Evolutionary conservation across 2,797 vertebrate genomes (phyloP).

Genomic region (Eidolon dupreanum): DNA sequence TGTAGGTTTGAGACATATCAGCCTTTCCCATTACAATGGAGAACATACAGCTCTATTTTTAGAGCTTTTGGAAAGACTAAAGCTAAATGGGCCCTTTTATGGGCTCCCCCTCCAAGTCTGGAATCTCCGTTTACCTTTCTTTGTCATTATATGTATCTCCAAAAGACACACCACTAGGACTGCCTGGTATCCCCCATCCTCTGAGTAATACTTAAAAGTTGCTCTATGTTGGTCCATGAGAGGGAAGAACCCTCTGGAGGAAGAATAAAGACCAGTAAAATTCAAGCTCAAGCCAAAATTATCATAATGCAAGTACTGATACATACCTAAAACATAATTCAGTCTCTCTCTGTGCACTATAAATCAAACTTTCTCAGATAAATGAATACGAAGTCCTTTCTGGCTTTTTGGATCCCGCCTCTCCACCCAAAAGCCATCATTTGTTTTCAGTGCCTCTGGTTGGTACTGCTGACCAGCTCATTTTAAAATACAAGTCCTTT

Average conservation of each 20-base stretch:
- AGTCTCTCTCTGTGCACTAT: not conserved
- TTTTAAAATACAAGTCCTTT: not conserved
- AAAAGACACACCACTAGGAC: not conserved
- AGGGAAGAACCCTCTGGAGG: not conserved
- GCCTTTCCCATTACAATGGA: slow-evolving; percentile 58
- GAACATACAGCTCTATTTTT: slow-evolving; percentile 64
- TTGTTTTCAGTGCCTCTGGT: not conserved
- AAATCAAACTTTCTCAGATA: not conserved
- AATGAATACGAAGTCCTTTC: not conserved
- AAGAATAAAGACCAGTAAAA: not conserved
- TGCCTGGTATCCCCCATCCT: not conserved
- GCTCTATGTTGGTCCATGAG: not conserved
- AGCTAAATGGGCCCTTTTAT: slow-evolving; percentile 42
- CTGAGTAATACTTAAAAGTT: slow-evolving; percentile 45
- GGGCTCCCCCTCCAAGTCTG: not conserved
- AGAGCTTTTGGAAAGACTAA: slow-evolving; percentile 61
- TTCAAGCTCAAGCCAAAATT: not conserved
- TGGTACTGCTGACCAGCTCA: not conserved
- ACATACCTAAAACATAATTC: not conserved
- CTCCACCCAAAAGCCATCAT: not conserved
- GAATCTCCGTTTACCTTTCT: slow-evolving; percentile 61
- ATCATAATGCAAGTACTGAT: not conserved
- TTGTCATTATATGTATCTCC: slow-evolving; percentile 46
- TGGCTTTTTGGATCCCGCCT: not conserved
- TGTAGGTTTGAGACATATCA: slow-evolving; percentile 36